phyloP scores from a whole-genome alignment of 1,140 invertebrate species.

The Ladona fulva region DNA sequence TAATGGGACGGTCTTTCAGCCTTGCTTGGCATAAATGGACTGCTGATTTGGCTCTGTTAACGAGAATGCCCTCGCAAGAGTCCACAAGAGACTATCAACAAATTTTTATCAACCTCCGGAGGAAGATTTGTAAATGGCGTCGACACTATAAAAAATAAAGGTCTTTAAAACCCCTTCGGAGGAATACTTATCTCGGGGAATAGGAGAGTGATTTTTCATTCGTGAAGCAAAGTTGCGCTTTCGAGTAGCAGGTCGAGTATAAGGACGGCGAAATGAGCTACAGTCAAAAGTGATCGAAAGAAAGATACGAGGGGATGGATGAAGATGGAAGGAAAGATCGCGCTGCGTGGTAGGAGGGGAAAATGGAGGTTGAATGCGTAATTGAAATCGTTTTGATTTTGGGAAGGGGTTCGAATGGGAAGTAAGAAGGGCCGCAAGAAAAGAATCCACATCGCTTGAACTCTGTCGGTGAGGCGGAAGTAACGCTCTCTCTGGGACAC shows the following conservation, averaged over 20 bases:
- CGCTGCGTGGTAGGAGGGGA: background rate
- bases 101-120: no score
- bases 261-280: no score
- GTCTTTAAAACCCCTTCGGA: no score
- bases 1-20: background rate
- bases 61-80: background rate
- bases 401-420: background rate
- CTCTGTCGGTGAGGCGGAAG: conserved; percentile 19
- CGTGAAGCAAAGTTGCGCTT: no score
- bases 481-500: conserved; percentile 21
- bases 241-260: no score
- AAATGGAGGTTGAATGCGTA: conserved; percentile 13
- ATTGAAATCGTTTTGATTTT: conserved; percentile 14
- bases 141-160: no score
- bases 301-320: no score
- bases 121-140: no score
- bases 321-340: no score
- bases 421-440: background rate
- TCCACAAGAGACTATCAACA: background rate
- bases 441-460: background rate
- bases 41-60: background rate
- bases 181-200: no score
- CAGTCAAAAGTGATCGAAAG: no score
- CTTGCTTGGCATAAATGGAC: background rate
- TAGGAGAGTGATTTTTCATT: no score